Base-by-base conservation (phyloP, 2,888 invertebrate species). In the Hedychridium roseum region DNA sequence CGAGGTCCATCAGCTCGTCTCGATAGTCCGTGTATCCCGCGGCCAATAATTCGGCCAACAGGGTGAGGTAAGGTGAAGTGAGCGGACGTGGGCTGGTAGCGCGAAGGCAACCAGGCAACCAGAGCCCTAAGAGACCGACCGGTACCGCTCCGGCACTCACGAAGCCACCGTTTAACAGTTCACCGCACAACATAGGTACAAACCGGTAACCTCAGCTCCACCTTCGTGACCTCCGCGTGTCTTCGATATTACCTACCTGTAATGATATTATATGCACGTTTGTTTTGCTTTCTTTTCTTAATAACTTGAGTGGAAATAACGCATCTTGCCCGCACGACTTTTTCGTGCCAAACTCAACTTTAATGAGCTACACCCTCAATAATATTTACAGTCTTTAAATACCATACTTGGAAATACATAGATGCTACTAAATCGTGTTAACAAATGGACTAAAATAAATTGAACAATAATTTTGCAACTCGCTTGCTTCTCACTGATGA, bases 161-260 rank as follows among this genome's bases (percentile, higher is more conserved):
- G 64, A 78, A 73, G 63, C 78, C 77, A 66, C 78, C 78, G 76
- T 76, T 78, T 67, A 78, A 68, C 55, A 78, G 73, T 73, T 78
- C 78, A 51, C 78, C 78, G 78, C 78, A 78, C 78, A 78, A 78
- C 78, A 78, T 78, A 78, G 74, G 75, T 74, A 68, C 68, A 68
- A 46, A 49, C 56, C 64, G 59, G 64, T 67, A 60, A 57, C 60
- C 56, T 68, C 66, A 57, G 60, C 56, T 65, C 60, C 62, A 55
- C 63, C 66, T 55, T 61, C 62, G 63, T 68, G 60, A 66, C 63
- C 63, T 61, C 62, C 61, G 54, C 55, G 51, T 54, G 60, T 44
- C 56, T 54, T 57, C 57, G 44, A 47, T 56, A 40, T 49, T 52
- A 42, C 30, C 50, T 59, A 60, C 45, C 70, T 65, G 53, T 27